Evolutionary conservation across 1,140 invertebrate genomes (phyloP), one percentile per base, ranked within the genome.

Genomic region (Coenobita brevimanus): DNA sequence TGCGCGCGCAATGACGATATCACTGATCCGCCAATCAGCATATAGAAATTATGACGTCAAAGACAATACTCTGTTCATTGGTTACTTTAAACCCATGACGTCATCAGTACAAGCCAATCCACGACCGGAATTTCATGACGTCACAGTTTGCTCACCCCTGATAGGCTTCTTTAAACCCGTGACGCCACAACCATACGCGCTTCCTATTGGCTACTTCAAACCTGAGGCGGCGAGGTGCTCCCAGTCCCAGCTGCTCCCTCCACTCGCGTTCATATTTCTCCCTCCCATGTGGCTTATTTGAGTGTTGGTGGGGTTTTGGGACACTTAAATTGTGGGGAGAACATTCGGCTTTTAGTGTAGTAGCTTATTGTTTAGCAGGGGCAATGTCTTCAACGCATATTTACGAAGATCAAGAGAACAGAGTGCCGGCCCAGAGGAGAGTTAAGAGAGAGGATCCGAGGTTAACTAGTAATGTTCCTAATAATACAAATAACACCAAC

Each of bases 201-300:
- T 46, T 30, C n/a, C 69, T 64, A 87, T 87, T 87, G 85, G 85
- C 46, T 41, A 46, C 85, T 87, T 87, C 85, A 87, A 87, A 87
- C 85, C 21, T 27, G 27, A 36, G 67, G 24, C 41, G 84, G 41
- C 75, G 78, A 57, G 67, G 43, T 4, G 13, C 43, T 60, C 27
- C 6, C n/a, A 3, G 24, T 46, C 75, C 30, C 62, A 79, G 62
- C 85, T 71, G 76, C 60, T 81, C 76, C 21, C 76, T 69, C 21
- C 38, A 36, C 71, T 30, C 85, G 8, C 24, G 38, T 33, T 79
- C 75, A 54, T 27, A 79, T 46, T 79, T 54, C 75, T 17, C 30
- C 38, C 24, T 79, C 46, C 67, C 36, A 2, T 64, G 64, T 50
- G 46, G 46, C 46, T 50, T 50, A 17, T 79, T 57, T 60, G 60